phyloP scores from a whole-genome alignment of 2,797 vertebrate genomes.

The Bovichtus diacanthus region DNA sequence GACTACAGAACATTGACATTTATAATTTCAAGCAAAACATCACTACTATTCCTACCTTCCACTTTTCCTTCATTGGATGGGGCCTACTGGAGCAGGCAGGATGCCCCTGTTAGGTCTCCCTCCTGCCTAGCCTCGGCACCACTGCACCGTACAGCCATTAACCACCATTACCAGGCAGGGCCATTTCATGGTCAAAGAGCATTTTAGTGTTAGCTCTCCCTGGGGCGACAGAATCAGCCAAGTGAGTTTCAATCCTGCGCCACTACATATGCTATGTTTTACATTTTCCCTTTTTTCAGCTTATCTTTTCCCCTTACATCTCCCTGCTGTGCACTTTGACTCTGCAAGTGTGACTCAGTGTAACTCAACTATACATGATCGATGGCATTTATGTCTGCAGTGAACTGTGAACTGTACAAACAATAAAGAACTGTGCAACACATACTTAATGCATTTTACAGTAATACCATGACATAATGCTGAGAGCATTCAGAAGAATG shows the following conservation, averaged over 20 bases:
- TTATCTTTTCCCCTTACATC: slow-evolving; percentile 53
- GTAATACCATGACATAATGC: slow-evolving; percentile 27
- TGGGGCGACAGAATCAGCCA: slow-evolving; percentile 82
- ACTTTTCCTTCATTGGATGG: slow-evolving; percentile 36
- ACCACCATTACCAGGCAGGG: slow-evolving; percentile 84
- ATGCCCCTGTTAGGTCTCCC: slow-evolving; percentile 55
- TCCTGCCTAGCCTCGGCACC: slow-evolving; percentile 59
- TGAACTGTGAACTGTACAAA: slow-evolving; percentile 70
- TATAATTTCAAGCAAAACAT: slow-evolving; percentile 28
- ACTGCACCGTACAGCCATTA: slow-evolving; percentile 80
- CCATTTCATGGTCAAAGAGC: slow-evolving; percentile 88
- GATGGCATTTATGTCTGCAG: slow-evolving; percentile 78
- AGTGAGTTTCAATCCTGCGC: slow-evolving; percentile 77
- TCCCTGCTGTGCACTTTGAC: slow-evolving; percentile 80
- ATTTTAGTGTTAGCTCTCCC: slow-evolving; percentile 83
- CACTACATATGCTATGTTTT: slow-evolving; percentile 70
- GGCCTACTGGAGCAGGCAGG: slow-evolving; percentile 55
- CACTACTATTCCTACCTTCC: slow-evolving; percentile 3
- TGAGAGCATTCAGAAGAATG: slow-evolving; percentile 18
- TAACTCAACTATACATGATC: slow-evolving; percentile 74
- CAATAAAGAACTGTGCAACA: slow-evolving; percentile 29
- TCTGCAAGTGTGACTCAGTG: slow-evolving; percentile 76
- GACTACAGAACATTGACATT: slow-evolving; percentile 19
- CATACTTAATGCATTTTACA: slow-evolving; percentile 28
- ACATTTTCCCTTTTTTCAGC: slow-evolving; percentile 65